Base-by-base conservation (phyloP, 2,888 invertebrate genomes). In the Meandrusa payeni region DNA sequence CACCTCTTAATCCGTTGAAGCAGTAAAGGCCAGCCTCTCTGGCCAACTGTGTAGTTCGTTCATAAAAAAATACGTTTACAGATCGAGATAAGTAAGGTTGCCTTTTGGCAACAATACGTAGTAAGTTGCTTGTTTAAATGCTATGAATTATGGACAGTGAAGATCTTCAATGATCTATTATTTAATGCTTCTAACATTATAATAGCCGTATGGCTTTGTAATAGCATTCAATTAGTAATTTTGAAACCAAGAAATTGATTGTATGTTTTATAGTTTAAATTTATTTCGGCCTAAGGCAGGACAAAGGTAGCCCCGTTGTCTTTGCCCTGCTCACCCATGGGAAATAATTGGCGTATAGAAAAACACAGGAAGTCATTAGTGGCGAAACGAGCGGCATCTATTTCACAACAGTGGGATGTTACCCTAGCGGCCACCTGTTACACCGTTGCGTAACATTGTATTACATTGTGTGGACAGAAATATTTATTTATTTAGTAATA, bases 281-380 rank as follows among this genome's bases (percentile, higher is more conserved):
- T 31, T 20, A 38, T 27, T 33, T 39, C 34, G 12, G 28, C 39
- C 34, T 7, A 26, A 26, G 39, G 32, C 23, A 5, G 15, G 7
- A 31, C 20, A 15, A 23, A 44, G 41, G 41, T 48, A 39, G 28
- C 10, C 45, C 45, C 48, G 46, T 72, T 72, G 72, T 76, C 76
- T 78, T 77, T 57, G 61, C 53, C 55, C 55, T 77, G 75, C 67
- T 79, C 77, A 75, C 66, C 74, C 73, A 76, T 62, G 69, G 74
- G 76, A 73, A 78, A 83, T 85, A 81, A 83, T 82, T 80, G 79
- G 76, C 70, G 59, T 71, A 76, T 74, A 76, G 77, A 80, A 81
- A 83, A 81, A 77, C 71, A 75, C 83, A 79, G 85, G 85, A 86
- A 85, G 80, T 86, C 82, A 78, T 86, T 86, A 85, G 81, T 76